Evolutionary conservation across 35 echinoderm and acorn worm genomes (phyloP).

Genomic region (Eucidaris tribuloides): DNA sequence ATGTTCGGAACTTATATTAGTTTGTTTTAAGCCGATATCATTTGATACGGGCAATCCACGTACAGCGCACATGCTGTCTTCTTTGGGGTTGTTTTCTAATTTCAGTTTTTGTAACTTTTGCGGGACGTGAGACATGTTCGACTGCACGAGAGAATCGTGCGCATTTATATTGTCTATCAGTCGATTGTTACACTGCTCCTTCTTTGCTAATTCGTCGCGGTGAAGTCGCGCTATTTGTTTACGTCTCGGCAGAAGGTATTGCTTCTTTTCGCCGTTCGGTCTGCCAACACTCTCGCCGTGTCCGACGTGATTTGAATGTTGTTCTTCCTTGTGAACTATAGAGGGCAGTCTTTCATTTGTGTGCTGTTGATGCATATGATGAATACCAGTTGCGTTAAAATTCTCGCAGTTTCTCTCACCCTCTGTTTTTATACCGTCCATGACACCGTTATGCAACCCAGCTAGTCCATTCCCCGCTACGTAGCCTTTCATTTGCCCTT

Average conservation of each 20-base stretch:
- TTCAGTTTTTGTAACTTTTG: too few species aligned
- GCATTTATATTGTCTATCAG: too few species aligned
- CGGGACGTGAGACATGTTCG: too few species aligned
- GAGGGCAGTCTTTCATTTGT: background rate
- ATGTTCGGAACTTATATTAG: too few species aligned
- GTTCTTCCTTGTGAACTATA: conserved; percentile 1
- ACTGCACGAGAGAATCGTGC: too few species aligned
- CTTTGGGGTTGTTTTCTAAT: too few species aligned
- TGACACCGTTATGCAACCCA: background rate
- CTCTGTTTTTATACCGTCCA: background rate
- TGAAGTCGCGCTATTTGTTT: conserved; percentile 16
- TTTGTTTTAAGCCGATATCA: too few species aligned
- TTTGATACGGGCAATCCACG: too few species aligned
- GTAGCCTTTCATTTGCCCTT: conserved; percentile 16
- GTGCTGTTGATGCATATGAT: background rate
- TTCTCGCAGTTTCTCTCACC: conserved; percentile 1
- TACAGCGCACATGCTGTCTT: too few species aligned
- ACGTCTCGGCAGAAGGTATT: conserved; percentile 17
- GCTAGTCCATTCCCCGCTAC: background rate
- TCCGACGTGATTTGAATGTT: background rate
- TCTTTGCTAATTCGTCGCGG: conserved; percentile 8
- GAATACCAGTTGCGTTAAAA: background rate
- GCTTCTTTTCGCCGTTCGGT: conserved; percentile 22
- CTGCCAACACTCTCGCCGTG: background rate
- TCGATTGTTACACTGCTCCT: too few species aligned